phyloP scores from a whole-genome alignment of 2,888 invertebrate species.

The Melipona beecheii region DNA sequence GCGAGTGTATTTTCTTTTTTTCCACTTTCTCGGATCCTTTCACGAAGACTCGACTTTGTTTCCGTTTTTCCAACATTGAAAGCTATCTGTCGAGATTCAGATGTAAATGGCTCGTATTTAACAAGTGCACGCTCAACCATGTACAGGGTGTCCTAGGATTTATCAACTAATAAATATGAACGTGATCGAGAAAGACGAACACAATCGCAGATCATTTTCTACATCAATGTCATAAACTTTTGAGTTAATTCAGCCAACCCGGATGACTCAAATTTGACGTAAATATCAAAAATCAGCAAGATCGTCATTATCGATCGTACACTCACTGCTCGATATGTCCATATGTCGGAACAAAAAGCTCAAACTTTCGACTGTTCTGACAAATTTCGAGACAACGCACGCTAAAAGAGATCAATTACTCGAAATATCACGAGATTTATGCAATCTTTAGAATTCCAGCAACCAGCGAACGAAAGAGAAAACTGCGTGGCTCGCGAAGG shows the following conservation, averaged over 20 bases:
- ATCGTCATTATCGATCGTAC: not conserved
- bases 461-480: not conserved
- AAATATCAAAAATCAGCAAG: too few relatives aligned
- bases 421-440: not conserved
- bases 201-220: too few relatives aligned
- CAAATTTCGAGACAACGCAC: not conserved
- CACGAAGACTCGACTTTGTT: not conserved
- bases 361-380: not conserved
- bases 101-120: not conserved
- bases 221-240: too few relatives aligned
- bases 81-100: not conserved
- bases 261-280: too few relatives aligned
- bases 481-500: not conserved
- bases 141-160: not conserved
- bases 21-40: conserved; percentile 12
- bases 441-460: too few relatives aligned
- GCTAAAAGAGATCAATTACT: not conserved
- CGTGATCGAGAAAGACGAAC: not conserved
- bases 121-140: not conserved
- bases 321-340: not conserved
- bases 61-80: not conserved
- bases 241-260: too few relatives aligned
- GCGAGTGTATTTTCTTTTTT: not conserved
- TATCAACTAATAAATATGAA: not conserved
- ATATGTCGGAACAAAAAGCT: not conserved